These are phyloP conservation scores for Gallinago nigripennis DNA, from an alignment of 2,797 vertebrate genomes.

Conservation along the genomic window DNA sequence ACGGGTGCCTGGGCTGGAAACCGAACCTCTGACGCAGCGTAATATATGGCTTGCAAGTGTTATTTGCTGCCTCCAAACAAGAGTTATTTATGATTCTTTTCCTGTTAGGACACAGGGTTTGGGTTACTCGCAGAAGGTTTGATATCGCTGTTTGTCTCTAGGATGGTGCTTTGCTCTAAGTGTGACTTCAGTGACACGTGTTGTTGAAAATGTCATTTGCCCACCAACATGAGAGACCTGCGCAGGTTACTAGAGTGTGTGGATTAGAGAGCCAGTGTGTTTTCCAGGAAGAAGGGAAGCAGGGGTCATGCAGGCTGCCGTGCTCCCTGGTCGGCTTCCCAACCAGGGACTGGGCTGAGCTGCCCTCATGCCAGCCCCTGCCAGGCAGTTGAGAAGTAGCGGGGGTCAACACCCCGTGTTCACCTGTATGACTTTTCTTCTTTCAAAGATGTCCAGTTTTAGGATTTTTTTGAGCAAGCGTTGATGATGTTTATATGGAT, in stretches of 20 bases:
- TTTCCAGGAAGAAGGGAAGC: not conserved
- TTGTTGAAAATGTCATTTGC: not conserved
- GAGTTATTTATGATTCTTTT: not conserved
- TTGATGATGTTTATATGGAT: not conserved
- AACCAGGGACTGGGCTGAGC: not conserved
- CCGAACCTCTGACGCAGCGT: not conserved
- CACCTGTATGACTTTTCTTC: not conserved
- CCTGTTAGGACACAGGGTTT: not conserved
- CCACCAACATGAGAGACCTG: accelerated
- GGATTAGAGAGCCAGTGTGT: not conserved
- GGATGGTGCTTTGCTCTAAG: not conserved
- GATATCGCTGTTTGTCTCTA: not conserved
- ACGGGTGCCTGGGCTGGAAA: constrained; percentile 44
- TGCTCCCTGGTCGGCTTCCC: not conserved
- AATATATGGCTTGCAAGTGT: not conserved
- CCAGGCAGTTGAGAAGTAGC: not conserved
- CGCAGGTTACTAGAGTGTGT: not conserved
- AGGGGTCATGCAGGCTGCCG: not conserved
- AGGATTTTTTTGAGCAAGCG: not conserved
- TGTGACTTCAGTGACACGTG: not conserved
- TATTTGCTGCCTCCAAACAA: not conserved
- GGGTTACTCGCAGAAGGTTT: not conserved
- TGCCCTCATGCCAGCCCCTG: not conserved
- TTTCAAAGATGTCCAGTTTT: not conserved
- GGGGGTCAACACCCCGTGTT: not conserved